Conservation (phyloP, 1,140 invertebrate genomes). For the Stratiolaelaps scimitus region DNA sequence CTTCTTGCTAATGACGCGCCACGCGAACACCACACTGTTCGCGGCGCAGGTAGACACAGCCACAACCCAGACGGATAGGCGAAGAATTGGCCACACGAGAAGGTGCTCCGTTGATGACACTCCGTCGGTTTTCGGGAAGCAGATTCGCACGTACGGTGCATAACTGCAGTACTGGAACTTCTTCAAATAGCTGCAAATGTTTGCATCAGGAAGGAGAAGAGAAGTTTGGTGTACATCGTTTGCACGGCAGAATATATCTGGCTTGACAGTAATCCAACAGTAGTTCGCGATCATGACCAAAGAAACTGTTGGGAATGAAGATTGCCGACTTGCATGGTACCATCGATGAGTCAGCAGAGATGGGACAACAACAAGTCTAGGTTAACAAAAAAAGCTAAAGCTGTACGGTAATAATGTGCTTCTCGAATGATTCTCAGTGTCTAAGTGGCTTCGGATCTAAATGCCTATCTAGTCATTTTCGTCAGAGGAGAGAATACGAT, state of each 20-base stretch:
- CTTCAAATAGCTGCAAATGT: slow-evolving; percentile 50
- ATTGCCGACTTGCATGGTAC: not conserved
- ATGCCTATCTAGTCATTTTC: too few relatives aligned
- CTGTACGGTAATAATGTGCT: too few relatives aligned
- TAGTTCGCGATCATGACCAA: not conserved
- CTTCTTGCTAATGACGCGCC: slow-evolving; percentile 49
- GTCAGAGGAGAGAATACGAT: too few relatives aligned
- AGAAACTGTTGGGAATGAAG: too few relatives aligned
- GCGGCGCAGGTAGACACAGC: slow-evolving; percentile 52
- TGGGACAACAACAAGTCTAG: too few relatives aligned
- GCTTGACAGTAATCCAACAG: not conserved
- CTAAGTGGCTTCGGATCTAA: too few relatives aligned
- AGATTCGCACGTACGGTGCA: slow-evolving; percentile 50
- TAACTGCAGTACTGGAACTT: slow-evolving; percentile 57
- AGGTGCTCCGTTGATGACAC: slow-evolving; percentile 47
- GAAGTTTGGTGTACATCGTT: too few relatives aligned
- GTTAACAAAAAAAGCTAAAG: not conserved
- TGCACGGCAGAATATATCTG: too few relatives aligned
- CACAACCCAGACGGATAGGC: slow-evolving; percentile 58
- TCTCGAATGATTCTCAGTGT: too few relatives aligned
- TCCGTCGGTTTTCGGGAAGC: slow-evolving; percentile 55
- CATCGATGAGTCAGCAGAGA: too few relatives aligned
- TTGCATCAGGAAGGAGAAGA: not conserved
- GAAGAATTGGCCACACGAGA: slow-evolving; percentile 50
- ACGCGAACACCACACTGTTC: slow-evolving; percentile 55